Conservation (phyloP, 1,140 invertebrate species). For the Apocrypta bakeri region DNA sequence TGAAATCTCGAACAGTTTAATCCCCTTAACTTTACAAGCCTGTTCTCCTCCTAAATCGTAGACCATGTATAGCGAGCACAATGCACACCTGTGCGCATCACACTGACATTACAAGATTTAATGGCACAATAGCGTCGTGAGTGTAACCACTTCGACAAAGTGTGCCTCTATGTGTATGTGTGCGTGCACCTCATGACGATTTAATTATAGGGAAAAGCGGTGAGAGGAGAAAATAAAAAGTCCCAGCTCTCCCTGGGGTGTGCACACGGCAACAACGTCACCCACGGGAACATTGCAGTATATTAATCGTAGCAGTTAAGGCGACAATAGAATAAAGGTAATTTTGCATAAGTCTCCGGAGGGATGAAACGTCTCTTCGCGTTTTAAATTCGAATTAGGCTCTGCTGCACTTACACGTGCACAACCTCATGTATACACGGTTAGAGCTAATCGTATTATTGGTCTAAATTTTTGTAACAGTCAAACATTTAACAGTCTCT, state of each 20-base stretch:
- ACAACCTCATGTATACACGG: too few relatives aligned
- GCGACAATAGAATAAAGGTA: slow-evolving; percentile 38
- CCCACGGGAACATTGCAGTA: background rate
- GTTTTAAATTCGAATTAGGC: slow-evolving; percentile 48
- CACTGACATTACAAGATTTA: slow-evolving; percentile 13
- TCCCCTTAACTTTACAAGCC: background rate
- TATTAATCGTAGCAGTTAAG: slow-evolving; percentile 42
- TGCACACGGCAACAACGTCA: background rate
- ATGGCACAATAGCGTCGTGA: background rate
- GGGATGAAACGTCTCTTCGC: background rate
- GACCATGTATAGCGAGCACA: background rate
- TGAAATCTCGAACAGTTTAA: background rate
- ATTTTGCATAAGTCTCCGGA: slow-evolving; percentile 38
- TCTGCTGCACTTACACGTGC: too few relatives aligned
- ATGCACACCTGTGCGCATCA: background rate
- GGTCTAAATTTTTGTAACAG: too few relatives aligned
- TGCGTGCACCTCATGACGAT: background rate
- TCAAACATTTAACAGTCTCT: background rate
- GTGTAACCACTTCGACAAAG: background rate
- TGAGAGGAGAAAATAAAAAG: too few relatives aligned
- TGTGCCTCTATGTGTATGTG: background rate
- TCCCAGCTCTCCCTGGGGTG: background rate
- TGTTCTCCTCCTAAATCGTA: background rate
- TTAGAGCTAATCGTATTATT: too few relatives aligned
- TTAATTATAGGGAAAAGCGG: background rate